A percentile compares a stretch with the other conserved stretches of the same genome.
Evolutionary conservation across 2,888 invertebrate genomes (phyloP).

Genomic region (Yponomeuta cagnagella): DNA sequence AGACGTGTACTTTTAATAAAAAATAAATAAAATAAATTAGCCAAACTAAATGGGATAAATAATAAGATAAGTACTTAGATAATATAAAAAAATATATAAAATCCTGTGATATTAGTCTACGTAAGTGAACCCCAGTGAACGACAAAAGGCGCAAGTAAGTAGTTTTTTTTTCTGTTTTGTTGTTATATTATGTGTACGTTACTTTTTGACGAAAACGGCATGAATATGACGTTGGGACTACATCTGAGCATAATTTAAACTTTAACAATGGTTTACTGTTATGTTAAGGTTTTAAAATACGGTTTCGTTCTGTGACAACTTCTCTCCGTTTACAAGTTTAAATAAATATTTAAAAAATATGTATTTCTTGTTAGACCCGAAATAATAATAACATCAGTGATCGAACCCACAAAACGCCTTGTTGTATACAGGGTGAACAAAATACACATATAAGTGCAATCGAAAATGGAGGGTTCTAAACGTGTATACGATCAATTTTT

Average conservation of each 20-base stretch:
- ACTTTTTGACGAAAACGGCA: background rate
- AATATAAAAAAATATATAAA: conserved; percentile 34
- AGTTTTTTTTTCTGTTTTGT: conserved; percentile 19
- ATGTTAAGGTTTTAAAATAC: background rate
- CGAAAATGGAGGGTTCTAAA: too few relatives aligned
- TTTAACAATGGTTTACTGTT: background rate
- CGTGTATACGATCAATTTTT: too few relatives aligned
- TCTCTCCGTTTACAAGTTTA: too few relatives aligned
- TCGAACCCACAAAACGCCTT: too few relatives aligned
- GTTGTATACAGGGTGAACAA: too few relatives aligned
- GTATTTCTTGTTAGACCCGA: too few relatives aligned
- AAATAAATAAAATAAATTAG: background rate
- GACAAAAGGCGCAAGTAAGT: conserved; percentile 53
- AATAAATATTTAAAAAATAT: too few relatives aligned
- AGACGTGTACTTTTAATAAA: background rate
- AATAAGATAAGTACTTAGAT: conserved; percentile 29
- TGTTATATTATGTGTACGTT: background rate
- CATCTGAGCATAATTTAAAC: background rate
- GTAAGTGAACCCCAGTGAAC: conserved; percentile 39
- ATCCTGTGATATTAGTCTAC: conserved; percentile 70
- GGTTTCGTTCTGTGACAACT: too few relatives aligned
- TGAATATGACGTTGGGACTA: background rate
- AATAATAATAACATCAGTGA: too few relatives aligned
- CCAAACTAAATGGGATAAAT: conserved; percentile 29
- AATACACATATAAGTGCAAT: too few relatives aligned